phyloP scores from a whole-genome alignment of 2,113 vertebrate genomes.

The Chionodraco myersi region DNA sequence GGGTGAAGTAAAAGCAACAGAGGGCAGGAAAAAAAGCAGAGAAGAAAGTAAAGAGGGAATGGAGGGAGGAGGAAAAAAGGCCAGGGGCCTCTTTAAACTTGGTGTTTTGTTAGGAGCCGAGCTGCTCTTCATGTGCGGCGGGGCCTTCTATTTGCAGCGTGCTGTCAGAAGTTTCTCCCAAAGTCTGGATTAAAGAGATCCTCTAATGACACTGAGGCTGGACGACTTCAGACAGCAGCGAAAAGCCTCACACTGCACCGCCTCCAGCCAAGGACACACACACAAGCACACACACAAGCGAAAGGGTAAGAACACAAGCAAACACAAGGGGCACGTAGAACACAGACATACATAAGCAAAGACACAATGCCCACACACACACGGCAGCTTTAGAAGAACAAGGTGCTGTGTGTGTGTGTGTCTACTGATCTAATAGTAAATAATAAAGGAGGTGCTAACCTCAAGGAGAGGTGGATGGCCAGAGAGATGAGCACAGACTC shows the following conservation, averaged over 20 bases:
- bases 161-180: conserved; percentile 82
- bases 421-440: conserved; percentile 76
- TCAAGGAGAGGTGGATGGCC: conserved; percentile 75
- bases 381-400: conserved; percentile 66
- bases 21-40: conserved; percentile 74
- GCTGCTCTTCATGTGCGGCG: conserved; percentile 78
- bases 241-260: conserved; percentile 74
- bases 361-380: conserved; percentile 48
- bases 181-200: conserved; percentile 84
- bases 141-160: conserved; percentile 81
- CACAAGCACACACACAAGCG: conserved; percentile 36
- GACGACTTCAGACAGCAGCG: conserved; percentile 76
- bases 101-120: conserved; percentile 82
- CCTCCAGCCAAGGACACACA: conserved; percentile 74
- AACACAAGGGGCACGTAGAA: conserved; percentile 60
- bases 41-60: conserved; percentile 70
- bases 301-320: conserved; percentile 59
- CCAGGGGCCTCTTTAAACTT: conserved; percentile 80
- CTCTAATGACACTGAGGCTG: conserved; percentile 83
- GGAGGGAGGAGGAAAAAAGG: conserved; percentile 75
- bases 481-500: conserved; percentile 73
- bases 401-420: conserved; percentile 63
- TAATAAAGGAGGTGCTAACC: conserved; percentile 80
- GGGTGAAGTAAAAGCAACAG: conserved; percentile 83
- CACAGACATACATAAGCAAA: conserved; percentile 64